Conservation (phyloP, 2,113 vertebrate genomes). For the Nesoenas mayeri region DNA sequence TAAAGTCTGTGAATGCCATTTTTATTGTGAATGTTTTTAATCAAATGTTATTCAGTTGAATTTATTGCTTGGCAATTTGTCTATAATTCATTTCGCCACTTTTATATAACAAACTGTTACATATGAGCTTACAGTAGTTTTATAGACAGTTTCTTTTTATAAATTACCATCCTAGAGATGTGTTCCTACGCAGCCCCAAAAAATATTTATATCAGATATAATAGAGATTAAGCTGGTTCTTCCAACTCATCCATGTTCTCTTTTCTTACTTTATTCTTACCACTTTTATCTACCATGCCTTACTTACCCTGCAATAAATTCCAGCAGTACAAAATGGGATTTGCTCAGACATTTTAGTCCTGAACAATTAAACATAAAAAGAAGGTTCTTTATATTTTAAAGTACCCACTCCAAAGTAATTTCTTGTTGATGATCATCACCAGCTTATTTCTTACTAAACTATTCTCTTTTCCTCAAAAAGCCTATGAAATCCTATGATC, state of each 20-base stretch:
- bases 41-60: not conserved
- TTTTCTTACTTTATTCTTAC: not conserved
- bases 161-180: slow-evolving; percentile 16
- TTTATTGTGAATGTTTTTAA: not conserved
- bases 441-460: not conserved
- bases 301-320: not conserved
- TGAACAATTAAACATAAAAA: not conserved
- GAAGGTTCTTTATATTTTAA: not conserved
- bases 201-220: slow-evolving; percentile 10
- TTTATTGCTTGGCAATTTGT: slow-evolving; percentile 19
- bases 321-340: not conserved
- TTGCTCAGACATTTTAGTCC: not conserved
- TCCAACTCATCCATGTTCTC: not conserved
- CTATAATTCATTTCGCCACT: slow-evolving; percentile 29
- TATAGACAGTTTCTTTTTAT: slow-evolving; percentile 49
- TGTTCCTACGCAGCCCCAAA: slow-evolving; percentile 37
- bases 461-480: not conserved
- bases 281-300: not conserved
- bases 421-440: not conserved
- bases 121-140: slow-evolving; percentile 25
- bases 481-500: not conserved
- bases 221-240: not conserved
- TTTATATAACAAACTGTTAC: slow-evolving; percentile 47
- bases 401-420: not conserved
- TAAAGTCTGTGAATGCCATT: not conserved